Conservation (phyloP, 1,140 invertebrate genomes). For the Druon quercuslanigerum region DNA sequence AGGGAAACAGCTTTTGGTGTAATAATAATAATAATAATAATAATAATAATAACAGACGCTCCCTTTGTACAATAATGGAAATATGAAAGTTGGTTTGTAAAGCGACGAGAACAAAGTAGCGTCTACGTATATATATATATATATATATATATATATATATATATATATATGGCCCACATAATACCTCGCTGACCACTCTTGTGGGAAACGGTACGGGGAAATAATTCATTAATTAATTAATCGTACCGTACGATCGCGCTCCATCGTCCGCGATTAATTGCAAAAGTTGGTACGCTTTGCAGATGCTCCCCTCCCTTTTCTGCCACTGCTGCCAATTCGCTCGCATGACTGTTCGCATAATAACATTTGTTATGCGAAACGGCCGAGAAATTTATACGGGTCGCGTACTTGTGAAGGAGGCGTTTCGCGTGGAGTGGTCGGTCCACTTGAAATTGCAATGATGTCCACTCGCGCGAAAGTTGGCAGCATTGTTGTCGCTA, state of each 20-base stretch:
- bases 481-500: conserved; percentile 11
- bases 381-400: conserved; percentile 56
- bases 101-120: conserved; percentile 8
- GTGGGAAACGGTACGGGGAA: background rate
- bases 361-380: conserved; percentile 58
- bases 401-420: conserved; percentile 41
- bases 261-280: conserved; percentile 54
- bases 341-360: conserved; percentile 55
- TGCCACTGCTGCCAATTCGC: conserved; percentile 49
- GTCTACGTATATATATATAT: background rate
- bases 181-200: conserved; percentile 12
- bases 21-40: no score
- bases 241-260: conserved; percentile 48
- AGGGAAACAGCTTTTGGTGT: no score
- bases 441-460: conserved; percentile 24
- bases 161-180: background rate
- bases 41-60: no score
- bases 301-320: conserved; percentile 49
- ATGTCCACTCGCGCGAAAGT: conserved; percentile 2
- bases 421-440: conserved; percentile 6
- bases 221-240: conserved; percentile 58
- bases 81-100: conserved; percentile 25
- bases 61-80: background rate
- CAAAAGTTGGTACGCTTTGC: conserved; percentile 55
- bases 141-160: no score